Evolutionary conservation across 2,888 invertebrate genomes (phyloP), one percentile per base, ranked within the genome.

Genomic region (Acrocyrtus sp.): DNA sequence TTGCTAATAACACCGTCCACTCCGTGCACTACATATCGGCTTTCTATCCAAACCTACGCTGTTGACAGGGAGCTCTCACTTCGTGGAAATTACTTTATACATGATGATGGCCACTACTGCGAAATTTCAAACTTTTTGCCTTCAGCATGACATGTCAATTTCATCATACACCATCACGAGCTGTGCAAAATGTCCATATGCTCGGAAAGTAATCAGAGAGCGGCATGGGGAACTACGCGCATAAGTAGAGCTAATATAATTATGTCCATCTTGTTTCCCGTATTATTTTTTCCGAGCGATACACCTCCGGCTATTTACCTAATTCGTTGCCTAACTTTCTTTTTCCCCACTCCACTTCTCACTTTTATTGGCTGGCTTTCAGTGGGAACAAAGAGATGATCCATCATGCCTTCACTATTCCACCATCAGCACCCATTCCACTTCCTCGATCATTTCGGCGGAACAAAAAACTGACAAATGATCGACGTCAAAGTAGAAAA

Each of bases 381-480:
- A 26, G 51, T 26, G 51, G 24, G 15, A n/a, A 26, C n/a, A 17
- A 5, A 45, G 21, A 19, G 48, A 48, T 48, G 48, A 48, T 48
- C 21, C 34, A 21, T 26, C 24, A 51, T 51, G 45, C 15, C 4
- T 5, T n/a, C 19, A 51, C 27, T 21, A 24, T 27, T 26, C 19
- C 6, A 12, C 10, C 51, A 26, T 24, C 24, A 48, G 12, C 8
- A 45, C n/a, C 51, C 12, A 34, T 34, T 34, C 34, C 12, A 34
- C 34, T 12, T 34, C 34, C 12, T 12, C 34, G n/a, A n/a, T n/a
- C 15, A 48, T 22, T 22, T 10, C 39, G 12, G 43, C 41, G 5
- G 45, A 24, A 26, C n/a, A 51, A 51, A 27, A 43, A 26, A 34
- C 60, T 60, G 60, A 60, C 60, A 60, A 60, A 60, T 48, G 60